phyloP scores from a whole-genome alignment of 2,888 invertebrate genomes.

The Lapara coniferarum region DNA sequence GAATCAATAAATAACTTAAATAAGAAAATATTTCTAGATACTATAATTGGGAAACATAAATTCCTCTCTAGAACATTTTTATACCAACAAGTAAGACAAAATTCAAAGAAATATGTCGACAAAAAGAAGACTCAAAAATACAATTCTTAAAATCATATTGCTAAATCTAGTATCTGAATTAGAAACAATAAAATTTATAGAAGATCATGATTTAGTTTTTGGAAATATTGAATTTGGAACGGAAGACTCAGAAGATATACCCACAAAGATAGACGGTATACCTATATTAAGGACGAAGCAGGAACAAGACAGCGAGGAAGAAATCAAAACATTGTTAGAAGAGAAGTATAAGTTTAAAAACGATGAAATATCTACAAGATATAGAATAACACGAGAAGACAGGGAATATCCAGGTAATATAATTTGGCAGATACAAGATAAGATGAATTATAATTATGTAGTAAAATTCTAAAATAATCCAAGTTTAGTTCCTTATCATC shows the following conservation, averaged over 20 bases:
- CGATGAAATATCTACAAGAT: slow-evolving; percentile 66
- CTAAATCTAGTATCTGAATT: background rate
- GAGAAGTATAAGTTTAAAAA: slow-evolving; percentile 71
- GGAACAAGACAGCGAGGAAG: slow-evolving; percentile 42
- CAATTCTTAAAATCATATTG: background rate
- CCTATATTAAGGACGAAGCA: slow-evolving; percentile 27
- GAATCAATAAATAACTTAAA: too few species aligned
- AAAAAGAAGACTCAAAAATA: background rate
- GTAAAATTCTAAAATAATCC: too few species aligned
- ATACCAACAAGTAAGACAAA: too few species aligned
- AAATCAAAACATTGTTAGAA: slow-evolving; percentile 61
- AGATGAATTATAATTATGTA: too few species aligned
- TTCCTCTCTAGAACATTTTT: too few species aligned
- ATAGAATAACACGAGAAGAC: slow-evolving; percentile 53
- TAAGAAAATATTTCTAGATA: too few species aligned
- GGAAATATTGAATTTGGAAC: slow-evolving; percentile 1
- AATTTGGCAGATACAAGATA: too few species aligned
- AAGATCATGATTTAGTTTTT: background rate
- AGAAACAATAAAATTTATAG: background rate
- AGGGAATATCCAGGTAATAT: slow-evolving; percentile 48
- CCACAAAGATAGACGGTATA: slow-evolving; percentile 13
- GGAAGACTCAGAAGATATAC: background rate
- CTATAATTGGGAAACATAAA: too few species aligned
- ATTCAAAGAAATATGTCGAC: too few species aligned
- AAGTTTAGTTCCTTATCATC: too few species aligned